These are phyloP conservation scores for Alethe diademata DNA, from an alignment of 2,113 vertebrate genomes.

Conservation along the genomic window DNA sequence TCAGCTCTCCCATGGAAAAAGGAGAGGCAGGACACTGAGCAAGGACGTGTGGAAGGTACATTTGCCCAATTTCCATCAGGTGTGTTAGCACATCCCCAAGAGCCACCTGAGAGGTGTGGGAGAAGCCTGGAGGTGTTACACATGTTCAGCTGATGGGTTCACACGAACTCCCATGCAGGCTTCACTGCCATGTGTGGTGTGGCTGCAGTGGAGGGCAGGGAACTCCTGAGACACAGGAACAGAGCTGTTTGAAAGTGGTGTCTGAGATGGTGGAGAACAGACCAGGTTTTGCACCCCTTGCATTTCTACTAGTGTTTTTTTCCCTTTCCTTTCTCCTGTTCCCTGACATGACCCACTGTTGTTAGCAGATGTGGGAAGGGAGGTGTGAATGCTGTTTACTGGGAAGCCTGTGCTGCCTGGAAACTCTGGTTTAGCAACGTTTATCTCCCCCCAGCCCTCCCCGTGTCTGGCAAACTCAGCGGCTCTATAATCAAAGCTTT, in stretches of 20 bases:
- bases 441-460: neutral
- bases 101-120: neutral
- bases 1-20: neutral
- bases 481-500: neutral
- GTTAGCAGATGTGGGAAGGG: neutral
- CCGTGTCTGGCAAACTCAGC: neutral
- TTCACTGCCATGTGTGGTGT: fast-evolving
- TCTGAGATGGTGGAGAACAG: neutral
- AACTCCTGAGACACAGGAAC: neutral
- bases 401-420: neutral
- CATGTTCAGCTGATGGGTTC: neutral
- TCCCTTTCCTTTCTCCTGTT: neutral
- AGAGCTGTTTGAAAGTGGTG: fast-evolving
- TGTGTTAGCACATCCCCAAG: neutral
- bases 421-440: neutral
- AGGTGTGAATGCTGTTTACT: neutral
- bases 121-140: neutral
- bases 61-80: neutral
- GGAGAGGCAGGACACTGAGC: neutral
- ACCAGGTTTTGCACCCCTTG: neutral
- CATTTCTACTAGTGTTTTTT: neutral
- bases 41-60: fast-evolving
- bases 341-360: fast-evolving
- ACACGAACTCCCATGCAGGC: neutral
- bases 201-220: neutral